Evolutionary conservation across 2,888 invertebrate species (phyloP).

Genomic region (Sympetrum striolatum): DNA sequence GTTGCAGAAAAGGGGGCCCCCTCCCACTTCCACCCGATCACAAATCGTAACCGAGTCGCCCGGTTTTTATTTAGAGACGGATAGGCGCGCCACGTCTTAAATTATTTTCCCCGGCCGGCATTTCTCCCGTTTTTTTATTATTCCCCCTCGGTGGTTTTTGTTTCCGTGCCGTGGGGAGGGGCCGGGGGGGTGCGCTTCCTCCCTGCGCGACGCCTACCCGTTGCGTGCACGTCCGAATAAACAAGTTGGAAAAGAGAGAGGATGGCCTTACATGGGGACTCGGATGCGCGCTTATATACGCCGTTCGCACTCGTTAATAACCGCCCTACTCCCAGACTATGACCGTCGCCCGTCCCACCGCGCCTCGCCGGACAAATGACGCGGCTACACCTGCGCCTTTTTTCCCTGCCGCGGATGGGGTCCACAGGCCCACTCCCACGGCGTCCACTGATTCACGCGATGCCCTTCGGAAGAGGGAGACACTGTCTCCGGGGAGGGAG

Average conservation of each 20-base stretch:
- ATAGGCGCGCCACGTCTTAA: conserved; percentile 34
- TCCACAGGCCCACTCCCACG: conserved; percentile 10
- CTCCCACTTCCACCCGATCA: neutral
- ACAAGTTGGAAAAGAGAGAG: neutral
- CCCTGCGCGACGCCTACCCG: conserved; percentile 6
- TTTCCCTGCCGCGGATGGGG: neutral
- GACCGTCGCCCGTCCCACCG: neutral
- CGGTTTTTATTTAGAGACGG: conserved; percentile 34
- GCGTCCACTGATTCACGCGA: neutral
- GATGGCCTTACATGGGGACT: neutral
- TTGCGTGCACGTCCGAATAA: conserved; percentile 5
- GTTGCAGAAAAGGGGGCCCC: neutral
- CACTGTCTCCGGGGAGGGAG: neutral
- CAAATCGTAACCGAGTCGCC: conserved; percentile 37
- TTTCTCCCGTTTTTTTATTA: conserved; percentile 17
- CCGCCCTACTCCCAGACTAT: neutral
- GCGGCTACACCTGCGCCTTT: neutral
- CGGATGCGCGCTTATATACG: neutral
- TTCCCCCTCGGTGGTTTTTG: conserved; percentile 2
- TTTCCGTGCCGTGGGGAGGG: neutral
- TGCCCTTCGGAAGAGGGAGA: neutral
- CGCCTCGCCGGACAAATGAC: neutral
- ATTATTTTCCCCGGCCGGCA: conserved; percentile 31
- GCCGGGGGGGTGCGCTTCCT: neutral
- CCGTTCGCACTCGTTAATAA: neutral